Evolutionary conservation across 2,888 invertebrate genomes (phyloP).

Genomic region (Parasteatoda lunata): DNA sequence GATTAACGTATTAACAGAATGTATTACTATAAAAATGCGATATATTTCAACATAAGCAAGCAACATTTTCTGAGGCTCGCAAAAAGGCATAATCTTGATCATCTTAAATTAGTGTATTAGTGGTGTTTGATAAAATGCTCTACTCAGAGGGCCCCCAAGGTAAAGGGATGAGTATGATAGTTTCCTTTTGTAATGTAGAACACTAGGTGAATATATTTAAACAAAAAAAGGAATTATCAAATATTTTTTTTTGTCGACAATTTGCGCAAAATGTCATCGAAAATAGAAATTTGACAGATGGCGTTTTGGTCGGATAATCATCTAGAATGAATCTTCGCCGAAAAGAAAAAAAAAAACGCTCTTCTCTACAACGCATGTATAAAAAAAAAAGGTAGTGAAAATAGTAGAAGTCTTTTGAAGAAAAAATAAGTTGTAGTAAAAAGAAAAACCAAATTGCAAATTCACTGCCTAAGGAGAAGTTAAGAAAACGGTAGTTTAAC

Average conservation of each 20-base stretch:
- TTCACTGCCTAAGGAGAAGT: neutral
- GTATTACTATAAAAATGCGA: too few relatives aligned
- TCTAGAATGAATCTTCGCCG: conserved; percentile 20
- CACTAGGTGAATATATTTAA: conserved; percentile 31
- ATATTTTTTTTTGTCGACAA: conserved; percentile 5
- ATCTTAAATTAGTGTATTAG: too few relatives aligned
- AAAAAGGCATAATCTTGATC: too few relatives aligned
- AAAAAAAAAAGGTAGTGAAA: too few relatives aligned
- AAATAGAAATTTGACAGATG: conserved; percentile 60
- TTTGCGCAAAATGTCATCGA: conserved; percentile 22
- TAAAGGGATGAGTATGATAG: neutral
- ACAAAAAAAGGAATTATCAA: conserved; percentile 10
- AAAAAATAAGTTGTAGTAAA: neutral
- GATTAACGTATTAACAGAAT: too few relatives aligned
- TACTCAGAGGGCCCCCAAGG: neutral
- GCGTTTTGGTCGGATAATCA: conserved; percentile 55
- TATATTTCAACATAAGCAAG: too few relatives aligned
- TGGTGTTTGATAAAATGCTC: neutral
- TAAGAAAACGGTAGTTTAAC: neutral
- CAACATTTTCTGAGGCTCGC: too few relatives aligned
- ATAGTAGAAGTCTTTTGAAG: neutral
- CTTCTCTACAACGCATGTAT: too few relatives aligned
- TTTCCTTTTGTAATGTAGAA: conserved; percentile 40
- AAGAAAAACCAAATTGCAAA: neutral
- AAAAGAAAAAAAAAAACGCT: too few relatives aligned